Evolutionary conservation across 2,113 vertebrate genomes (phyloP).

Genomic region (Hirundichthys speculiger): DNA sequence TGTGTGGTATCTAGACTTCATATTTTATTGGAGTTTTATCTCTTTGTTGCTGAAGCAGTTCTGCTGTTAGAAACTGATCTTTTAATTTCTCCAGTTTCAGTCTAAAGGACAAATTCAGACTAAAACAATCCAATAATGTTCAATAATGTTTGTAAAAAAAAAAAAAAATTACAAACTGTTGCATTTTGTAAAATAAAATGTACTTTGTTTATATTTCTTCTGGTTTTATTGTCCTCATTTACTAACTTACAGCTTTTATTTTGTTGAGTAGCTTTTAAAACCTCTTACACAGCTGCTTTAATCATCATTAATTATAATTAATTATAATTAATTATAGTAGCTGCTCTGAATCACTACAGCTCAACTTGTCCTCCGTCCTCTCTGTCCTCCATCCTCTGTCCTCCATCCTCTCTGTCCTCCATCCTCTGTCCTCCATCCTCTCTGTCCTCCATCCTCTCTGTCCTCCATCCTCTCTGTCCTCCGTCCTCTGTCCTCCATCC

Average conservation of each 20-base stretch:
- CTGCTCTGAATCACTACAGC: too few species aligned
- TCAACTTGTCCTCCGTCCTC: too few species aligned
- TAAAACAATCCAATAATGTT: neutral
- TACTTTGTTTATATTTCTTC: neutral
- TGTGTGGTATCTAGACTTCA: slow-evolving; percentile 72
- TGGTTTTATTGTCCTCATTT: accelerated
- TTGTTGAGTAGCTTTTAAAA: too few species aligned
- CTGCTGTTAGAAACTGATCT: neutral
- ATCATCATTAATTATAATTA: too few species aligned
- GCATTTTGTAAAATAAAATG: slow-evolving; percentile 47
- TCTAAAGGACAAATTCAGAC: neutral
- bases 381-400: too few species aligned
- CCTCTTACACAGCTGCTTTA: too few species aligned
- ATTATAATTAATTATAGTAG: too few species aligned
- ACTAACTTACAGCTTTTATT: neutral
- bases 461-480: too few species aligned
- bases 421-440: too few species aligned
- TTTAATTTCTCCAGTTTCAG: neutral
- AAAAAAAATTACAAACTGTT: slow-evolving; percentile 20
- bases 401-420: too few species aligned
- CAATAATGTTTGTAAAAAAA: slow-evolving; percentile 16
- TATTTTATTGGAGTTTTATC: neutral
- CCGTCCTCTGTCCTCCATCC: too few species aligned
- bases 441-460: too few species aligned
- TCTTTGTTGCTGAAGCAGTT: neutral